Evolutionary conservation across 2,888 invertebrate species (phyloP).

Genomic region (Elmis aenea): DNA sequence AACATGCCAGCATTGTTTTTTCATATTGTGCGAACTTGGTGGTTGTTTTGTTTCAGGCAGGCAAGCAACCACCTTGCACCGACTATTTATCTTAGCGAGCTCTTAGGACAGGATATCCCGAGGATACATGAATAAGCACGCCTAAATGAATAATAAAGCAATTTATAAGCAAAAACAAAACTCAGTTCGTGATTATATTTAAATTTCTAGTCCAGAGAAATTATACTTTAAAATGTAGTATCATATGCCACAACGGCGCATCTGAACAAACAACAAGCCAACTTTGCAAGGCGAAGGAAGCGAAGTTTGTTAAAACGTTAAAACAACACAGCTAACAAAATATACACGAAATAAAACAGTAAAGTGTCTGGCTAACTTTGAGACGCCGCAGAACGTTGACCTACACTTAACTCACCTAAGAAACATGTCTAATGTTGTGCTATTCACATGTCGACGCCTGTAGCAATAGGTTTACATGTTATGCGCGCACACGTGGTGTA

Average conservation of each 20-base stretch:
- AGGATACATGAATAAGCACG: conserved; percentile 8
- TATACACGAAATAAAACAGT: conserved; percentile 2
- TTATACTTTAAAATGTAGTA: conserved; percentile 7
- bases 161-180: conserved; percentile 17
- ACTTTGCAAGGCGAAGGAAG: conserved; percentile 6
- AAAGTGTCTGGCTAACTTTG: neutral
- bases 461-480: conserved; percentile 14
- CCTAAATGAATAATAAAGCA: conserved; percentile 14
- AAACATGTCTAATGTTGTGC: conserved; percentile 9
- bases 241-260: conserved; percentile 4
- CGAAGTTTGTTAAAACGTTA: too few species aligned
- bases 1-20: too few species aligned
- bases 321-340: too few species aligned
- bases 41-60: too few species aligned
- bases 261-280: conserved; percentile 10
- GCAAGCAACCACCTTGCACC: too few species aligned
- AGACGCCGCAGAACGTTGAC: neutral
- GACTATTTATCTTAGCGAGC: too few species aligned
- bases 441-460: too few species aligned
- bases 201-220: conserved; percentile 3
- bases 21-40: too few species aligned
- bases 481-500: conserved; percentile 32
- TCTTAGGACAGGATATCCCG: conserved; percentile 11
- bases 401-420: conserved; percentile 10
- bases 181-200: conserved; percentile 10